A percentile compares a stretch with the other conserved stretches of the same genome.
Evolutionary conservation across 1,140 invertebrate species (phyloP).

Genomic region (Aphelenchoides besseyi): DNA sequence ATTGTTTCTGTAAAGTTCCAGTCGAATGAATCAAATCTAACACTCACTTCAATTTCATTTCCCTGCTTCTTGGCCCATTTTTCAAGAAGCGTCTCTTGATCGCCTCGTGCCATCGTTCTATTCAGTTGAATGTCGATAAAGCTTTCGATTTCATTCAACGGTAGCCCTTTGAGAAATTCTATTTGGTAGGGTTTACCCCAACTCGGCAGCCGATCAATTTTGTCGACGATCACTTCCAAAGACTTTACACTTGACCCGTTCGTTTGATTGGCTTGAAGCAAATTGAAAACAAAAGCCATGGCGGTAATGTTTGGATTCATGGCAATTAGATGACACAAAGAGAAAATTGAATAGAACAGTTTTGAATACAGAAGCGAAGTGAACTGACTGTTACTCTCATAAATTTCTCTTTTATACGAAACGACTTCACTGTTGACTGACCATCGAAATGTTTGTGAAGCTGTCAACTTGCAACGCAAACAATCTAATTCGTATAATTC

Average conservation of each 20-base stretch:
- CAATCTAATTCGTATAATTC: no score
- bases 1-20: no score
- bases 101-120: background rate
- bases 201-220: background rate
- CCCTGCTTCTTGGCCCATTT: slow-evolving; percentile 10
- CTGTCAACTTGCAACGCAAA: background rate
- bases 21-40: background rate
- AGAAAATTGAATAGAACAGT: background rate
- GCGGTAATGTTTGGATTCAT: slow-evolving; percentile 12
- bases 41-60: background rate
- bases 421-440: background rate
- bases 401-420: background rate
- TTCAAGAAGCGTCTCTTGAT: background rate
- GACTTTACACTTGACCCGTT: background rate
- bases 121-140: slow-evolving; percentile 7
- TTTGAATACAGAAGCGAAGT: background rate
- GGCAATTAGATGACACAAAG: background rate
- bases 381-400: background rate
- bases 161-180: background rate
- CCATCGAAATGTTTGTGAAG: background rate
- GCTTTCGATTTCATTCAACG: background rate
- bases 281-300: background rate
- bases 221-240: background rate
- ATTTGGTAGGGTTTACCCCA: background rate
- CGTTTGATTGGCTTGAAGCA: background rate